Percentiles rank a stretch among this genome's conserved stretches.
phyloP scores from a whole-genome alignment of 1,140 invertebrate genomes.

The Goniozus legneri region DNA sequence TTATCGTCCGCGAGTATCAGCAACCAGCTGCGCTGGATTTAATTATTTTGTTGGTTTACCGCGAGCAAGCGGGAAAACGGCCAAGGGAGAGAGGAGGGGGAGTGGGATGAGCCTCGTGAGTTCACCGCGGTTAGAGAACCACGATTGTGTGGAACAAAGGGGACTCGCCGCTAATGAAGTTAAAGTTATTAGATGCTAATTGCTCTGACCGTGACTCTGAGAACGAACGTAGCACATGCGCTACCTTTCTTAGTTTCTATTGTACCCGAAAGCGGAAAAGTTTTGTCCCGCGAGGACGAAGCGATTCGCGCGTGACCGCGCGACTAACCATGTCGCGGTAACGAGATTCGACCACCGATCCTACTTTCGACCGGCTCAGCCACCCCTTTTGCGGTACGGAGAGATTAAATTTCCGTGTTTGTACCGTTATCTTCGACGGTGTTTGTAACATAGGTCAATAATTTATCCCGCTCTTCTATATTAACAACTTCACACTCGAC shows the following conservation, averaged over 20 bases:
- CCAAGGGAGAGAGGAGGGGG: no score
- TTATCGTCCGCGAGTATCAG: no score
- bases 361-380: background rate
- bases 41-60: no score
- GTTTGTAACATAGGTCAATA: background rate
- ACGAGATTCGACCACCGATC: background rate
- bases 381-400: no score
- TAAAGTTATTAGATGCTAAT: slow-evolving; percentile 19
- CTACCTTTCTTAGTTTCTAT: slow-evolving; percentile 17
- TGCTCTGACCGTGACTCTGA: slow-evolving; percentile 10
- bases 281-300: background rate
- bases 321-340: background rate
- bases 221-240: background rate
- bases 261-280: slow-evolving; percentile 5
- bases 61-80: no score
- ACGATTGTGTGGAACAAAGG: slow-evolving; percentile 1
- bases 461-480: background rate
- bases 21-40: no score
- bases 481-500: slow-evolving; percentile 1
- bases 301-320: background rate
- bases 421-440: no score
- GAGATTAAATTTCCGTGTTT: no score
- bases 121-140: slow-evolving; percentile 1
- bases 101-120: no score
- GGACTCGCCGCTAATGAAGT: slow-evolving; percentile 9